phyloP scores from a whole-genome alignment of 2,888 invertebrate genomes.

The Linnaemya tessellans region DNA sequence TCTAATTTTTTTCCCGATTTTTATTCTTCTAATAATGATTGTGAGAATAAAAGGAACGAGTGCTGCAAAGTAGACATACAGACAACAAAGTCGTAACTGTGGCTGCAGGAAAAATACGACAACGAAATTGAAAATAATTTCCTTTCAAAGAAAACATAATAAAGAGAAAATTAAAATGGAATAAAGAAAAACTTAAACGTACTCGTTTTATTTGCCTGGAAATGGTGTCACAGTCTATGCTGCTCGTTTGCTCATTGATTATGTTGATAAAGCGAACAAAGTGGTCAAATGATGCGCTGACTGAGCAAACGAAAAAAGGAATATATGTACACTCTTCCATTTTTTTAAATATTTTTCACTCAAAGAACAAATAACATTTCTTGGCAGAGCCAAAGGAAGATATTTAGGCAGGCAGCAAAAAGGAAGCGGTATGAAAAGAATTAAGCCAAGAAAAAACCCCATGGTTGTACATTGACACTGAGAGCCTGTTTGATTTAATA shows the following conservation, averaged over 20 bases:
- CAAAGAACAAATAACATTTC: conserved; percentile 67
- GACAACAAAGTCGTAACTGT: conserved; percentile 7
- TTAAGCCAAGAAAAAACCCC: conserved; percentile 61
- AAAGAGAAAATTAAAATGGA: conserved; percentile 34
- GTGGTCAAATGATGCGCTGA: conserved; percentile 61
- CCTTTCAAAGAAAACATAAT: conserved; percentile 27
- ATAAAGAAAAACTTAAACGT: conserved; percentile 69
- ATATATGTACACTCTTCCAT: conserved; percentile 4
- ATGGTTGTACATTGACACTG: conserved; percentile 74
- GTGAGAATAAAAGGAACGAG: conserved; percentile 31
- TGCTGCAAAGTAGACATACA: conserved; percentile 4
- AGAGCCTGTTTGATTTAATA: conserved; percentile 56
- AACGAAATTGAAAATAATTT: conserved; percentile 50
- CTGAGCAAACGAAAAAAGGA: conserved; percentile 57
- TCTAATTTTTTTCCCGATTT: neutral
- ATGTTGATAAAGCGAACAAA: conserved; percentile 55
- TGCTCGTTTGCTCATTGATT: conserved; percentile 50
- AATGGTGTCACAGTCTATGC: conserved; percentile 80
- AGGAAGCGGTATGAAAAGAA: conserved; percentile 26
- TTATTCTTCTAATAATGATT: neutral
- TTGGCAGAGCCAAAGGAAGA: conserved; percentile 22
- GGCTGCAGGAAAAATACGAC: conserved; percentile 41
- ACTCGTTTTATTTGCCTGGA: conserved; percentile 59
- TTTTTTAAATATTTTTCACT: conserved; percentile 63
- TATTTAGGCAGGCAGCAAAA: conserved; percentile 4